Conservation (phyloP, 2,888 invertebrate species). For the Ormyrus labotus region DNA sequence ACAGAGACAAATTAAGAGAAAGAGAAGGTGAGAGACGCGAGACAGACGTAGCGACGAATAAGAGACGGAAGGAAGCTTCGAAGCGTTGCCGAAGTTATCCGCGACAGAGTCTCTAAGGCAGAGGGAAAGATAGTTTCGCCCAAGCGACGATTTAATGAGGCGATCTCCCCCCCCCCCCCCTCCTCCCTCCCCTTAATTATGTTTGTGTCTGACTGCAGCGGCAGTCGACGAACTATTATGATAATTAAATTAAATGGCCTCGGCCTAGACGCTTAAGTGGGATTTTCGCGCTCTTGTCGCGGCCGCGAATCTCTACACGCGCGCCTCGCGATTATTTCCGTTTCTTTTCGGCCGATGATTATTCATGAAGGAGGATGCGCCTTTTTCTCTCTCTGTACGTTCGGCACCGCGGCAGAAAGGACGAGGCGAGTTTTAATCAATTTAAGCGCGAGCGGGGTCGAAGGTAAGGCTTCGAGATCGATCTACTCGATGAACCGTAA, state of each 20-base stretch:
- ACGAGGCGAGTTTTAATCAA: background rate
- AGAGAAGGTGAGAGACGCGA: background rate
- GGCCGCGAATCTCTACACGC: conserved; percentile 19
- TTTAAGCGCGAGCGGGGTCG: background rate
- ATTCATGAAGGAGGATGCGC: conserved; percentile 18
- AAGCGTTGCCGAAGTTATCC: conserved; percentile 25
- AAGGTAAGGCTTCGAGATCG: background rate
- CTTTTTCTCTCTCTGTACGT: background rate
- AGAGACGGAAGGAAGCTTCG: conserved; percentile 46
- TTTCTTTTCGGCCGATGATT: conserved; percentile 4
- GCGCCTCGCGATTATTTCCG: background rate
- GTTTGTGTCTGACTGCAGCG: conserved; percentile 37
- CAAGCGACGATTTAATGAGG: conserved; percentile 50
- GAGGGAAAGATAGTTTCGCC: conserved; percentile 37
- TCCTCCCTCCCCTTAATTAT: conserved; percentile 38
- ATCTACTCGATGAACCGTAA: conserved; percentile 36
- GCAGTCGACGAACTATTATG: conserved; percentile 44
- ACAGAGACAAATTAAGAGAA: conserved; percentile 48
- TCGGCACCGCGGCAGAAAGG: background rate
- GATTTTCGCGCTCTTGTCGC: conserved; percentile 38
- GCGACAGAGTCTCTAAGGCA: background rate
- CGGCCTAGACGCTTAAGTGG: conserved; percentile 35
- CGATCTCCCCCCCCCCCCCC: background rate
- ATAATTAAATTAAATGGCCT: conserved; percentile 54
- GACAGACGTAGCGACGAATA: background rate